Base-by-base conservation (phyloP, 2,797 vertebrate species). In the Oreonectes daqikongensis region DNA sequence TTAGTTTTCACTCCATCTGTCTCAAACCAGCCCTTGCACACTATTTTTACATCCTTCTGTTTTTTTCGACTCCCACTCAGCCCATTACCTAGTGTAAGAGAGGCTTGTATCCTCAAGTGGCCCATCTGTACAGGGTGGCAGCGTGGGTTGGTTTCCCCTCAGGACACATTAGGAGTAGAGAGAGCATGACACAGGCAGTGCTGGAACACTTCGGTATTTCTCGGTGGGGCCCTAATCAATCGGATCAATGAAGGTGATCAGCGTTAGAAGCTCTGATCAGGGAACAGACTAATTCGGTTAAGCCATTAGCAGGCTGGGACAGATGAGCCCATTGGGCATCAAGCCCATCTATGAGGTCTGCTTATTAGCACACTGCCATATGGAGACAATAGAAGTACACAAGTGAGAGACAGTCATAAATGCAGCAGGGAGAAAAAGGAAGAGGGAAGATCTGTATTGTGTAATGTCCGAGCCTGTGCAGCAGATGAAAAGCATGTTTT, bases 281-380 rank as follows among this genome's bases (percentile, higher is more conserved):
- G 69, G 35, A 68, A 40, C 15, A n/a, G 24, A n/a, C 71, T 82
- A 84, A 87, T 83, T 80, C 78, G 73, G 81, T 86, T 85, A 86
- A 70, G 72, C 65, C 78, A 86, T 84, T 79, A 85, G 80, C 78
- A 64, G 76, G 15, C 7, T 30, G 72, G 78, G 84, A 86, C 82
- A 84, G 77, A 87, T 79, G 80, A 82, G 69, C 52, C 70, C 12
- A 67, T 67, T 59, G 63, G 73, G 65, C 83, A 69, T 64, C 32
- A 30, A 59, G 77, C 69, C 67, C 67, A 72, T 75, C 48, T 68
- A 78, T 66, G 69, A 75, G 71, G 8, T 69, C 26, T 53, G 78
- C 80, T 79, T 71, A 79, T 83, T 77, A 80, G 57, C 59, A 65
- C 44, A 42, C 14, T 35, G 75, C 80, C 82, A 81, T 85, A 83